These are phyloP conservation scores for Apodemus speciosus DNA, from an alignment of 2,113 vertebrate genomes.

Conservation along the genomic window DNA sequence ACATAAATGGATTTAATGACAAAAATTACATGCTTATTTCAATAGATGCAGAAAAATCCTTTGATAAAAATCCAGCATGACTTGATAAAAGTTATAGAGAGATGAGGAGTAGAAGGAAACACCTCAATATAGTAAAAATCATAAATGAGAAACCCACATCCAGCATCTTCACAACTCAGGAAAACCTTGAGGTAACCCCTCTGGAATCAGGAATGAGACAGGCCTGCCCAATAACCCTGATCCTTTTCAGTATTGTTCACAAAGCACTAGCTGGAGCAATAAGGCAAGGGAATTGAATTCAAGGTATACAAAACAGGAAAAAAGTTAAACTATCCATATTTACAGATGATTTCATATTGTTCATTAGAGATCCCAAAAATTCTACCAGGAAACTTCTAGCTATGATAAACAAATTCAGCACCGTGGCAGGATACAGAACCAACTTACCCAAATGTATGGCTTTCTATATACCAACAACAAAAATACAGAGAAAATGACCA, in stretches of 20 bases:
- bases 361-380: too few species aligned
- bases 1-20: neutral
- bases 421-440: too few species aligned
- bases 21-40: neutral
- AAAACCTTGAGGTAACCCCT: neutral
- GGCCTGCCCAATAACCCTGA: accelerated
- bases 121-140: neutral
- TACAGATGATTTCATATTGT: too few species aligned
- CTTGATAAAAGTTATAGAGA: neutral
- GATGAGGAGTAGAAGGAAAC: neutral
- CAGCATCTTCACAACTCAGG: neutral
- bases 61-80: neutral
- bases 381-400: too few species aligned
- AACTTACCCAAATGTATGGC: too few species aligned
- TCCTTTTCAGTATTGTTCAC: neutral
- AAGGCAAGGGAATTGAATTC: neutral
- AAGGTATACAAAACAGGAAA: neutral
- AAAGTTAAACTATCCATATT: too few species aligned
- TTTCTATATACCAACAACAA: too few species aligned
- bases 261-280: neutral
- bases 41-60: neutral
- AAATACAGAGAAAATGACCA: too few species aligned
- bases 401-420: too few species aligned
- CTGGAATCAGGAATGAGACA: neutral
- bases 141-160: neutral